phyloP scores from a whole-genome alignment of 2,888 invertebrate species.

The Latrodectus hesperus region DNA sequence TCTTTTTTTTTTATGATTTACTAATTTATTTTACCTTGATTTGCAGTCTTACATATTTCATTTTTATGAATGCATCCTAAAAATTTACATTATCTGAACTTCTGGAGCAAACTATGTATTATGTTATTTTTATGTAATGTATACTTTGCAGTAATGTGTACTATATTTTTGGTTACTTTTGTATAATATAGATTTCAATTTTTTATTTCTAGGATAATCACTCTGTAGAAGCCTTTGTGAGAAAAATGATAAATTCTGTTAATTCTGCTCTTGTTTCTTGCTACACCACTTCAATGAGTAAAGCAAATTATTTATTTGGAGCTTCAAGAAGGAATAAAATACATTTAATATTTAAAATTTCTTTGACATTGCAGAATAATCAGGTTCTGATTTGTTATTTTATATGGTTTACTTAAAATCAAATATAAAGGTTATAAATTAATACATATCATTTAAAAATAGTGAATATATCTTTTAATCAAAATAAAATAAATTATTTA shows the following conservation, averaged over 20 bases:
- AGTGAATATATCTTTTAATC: too few relatives aligned
- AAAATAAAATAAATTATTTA: too few relatives aligned
- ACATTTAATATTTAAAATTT: constrained; percentile 30
- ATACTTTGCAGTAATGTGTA: neutral
- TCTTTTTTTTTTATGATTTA: too few relatives aligned
- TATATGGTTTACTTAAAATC: too few relatives aligned
- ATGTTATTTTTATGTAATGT: neutral
- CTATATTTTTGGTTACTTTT: neutral
- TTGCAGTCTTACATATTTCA: neutral
- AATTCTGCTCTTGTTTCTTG: constrained; percentile 27
- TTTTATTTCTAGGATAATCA: constrained; percentile 9
- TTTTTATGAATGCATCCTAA: neutral
- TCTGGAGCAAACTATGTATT: too few relatives aligned
- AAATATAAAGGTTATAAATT: too few relatives aligned
- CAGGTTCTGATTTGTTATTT: constrained; percentile 23
- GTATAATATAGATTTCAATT: neutral
- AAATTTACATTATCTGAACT: too few relatives aligned
- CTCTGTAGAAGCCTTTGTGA: neutral
- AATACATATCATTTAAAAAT: too few relatives aligned
- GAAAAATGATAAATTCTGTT: constrained; percentile 8
- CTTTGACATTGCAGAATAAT: constrained; percentile 19
- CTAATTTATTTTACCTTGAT: too few relatives aligned
- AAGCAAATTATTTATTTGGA: constrained; percentile 32
- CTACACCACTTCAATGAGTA: constrained; percentile 24
- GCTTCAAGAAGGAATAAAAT: constrained; percentile 38